Evolutionary conservation across 2,113 vertebrate species (phyloP).

Genomic region (Ochotona princeps): DNA sequence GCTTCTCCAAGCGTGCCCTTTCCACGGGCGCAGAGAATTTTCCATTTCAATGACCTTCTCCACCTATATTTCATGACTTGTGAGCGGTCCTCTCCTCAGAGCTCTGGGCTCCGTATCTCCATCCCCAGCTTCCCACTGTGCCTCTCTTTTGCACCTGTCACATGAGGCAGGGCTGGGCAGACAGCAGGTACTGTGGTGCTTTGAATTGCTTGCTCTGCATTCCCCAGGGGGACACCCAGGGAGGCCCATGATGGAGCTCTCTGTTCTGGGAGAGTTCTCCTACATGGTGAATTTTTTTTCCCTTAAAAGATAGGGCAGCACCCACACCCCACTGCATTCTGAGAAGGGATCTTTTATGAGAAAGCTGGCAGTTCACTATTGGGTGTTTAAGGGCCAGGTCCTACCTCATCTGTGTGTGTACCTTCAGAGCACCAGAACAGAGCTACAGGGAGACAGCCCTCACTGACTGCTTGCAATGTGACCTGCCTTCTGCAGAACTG

Average conservation of each 20-base stretch:
- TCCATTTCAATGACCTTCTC: constrained; percentile 30
- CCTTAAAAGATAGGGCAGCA: background rate
- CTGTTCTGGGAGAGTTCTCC: background rate
- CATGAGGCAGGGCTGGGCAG: background rate
- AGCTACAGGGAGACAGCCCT: background rate
- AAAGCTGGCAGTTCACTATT: background rate
- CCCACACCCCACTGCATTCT: too few relatives aligned
- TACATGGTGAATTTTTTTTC: background rate
- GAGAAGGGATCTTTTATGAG: too few relatives aligned
- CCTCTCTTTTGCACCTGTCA: background rate
- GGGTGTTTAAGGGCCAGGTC: too few relatives aligned
- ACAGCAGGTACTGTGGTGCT: background rate
- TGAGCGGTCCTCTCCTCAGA: background rate
- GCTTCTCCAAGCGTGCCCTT: background rate
- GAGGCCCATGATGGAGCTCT: too few relatives aligned
- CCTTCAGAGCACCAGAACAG: background rate
- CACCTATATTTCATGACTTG: background rate
- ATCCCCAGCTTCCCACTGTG: background rate
- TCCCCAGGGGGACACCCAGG: background rate
- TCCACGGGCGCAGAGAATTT: background rate
- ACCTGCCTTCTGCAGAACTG: background rate
- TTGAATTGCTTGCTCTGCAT: background rate
- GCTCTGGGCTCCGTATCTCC: background rate
- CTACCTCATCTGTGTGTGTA: rapidly evolving
- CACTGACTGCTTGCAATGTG: background rate